Percentiles rank a stretch among this genome's conserved stretches.
Conservation (phyloP, 2,888 invertebrate species). For the Machimus rusticus region DNA sequence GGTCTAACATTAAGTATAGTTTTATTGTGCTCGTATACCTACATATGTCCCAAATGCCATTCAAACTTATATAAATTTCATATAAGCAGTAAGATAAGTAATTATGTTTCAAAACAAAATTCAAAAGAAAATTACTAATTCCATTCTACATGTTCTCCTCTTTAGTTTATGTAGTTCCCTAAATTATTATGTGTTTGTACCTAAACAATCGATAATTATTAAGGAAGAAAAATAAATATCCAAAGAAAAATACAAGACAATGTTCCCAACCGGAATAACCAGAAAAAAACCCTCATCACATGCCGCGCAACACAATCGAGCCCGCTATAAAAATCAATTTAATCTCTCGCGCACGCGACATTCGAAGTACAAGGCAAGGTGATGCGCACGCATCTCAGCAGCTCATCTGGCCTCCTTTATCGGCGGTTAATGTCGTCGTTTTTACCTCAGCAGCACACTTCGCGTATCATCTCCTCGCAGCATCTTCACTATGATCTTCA, state of each 20-base stretch:
- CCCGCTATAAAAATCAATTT: constrained; percentile 20
- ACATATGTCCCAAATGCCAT: no score
- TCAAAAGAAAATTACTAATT: no score
- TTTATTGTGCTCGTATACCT: no score
- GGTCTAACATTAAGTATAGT: no score
- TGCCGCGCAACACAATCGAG: not conserved
- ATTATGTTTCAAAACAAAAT: no score
- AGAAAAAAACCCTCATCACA: not conserved
- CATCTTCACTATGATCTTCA: not conserved
- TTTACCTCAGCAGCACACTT: constrained; percentile 28
- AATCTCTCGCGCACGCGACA: constrained; percentile 39
- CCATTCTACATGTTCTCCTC: no score
- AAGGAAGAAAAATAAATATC: not conserved
- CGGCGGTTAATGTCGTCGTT: constrained; percentile 32
- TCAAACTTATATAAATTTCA: no score
- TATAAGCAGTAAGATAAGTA: no score
- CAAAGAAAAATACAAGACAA: not conserved
- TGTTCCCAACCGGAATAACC: not conserved
- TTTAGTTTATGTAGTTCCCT: no score
- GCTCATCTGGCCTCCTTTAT: constrained; percentile 34
- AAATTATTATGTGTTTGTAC: not conserved
- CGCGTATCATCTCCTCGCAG: constrained; percentile 17
- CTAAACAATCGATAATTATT: not conserved
- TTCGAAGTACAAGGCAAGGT: not conserved
- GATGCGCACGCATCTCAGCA: not conserved